A percentile compares a stretch with the other conserved stretches of the same genome.
Evolutionary conservation across 2,113 vertebrate genomes (phyloP).

Genomic region (Romanogobio albipinnatus): DNA sequence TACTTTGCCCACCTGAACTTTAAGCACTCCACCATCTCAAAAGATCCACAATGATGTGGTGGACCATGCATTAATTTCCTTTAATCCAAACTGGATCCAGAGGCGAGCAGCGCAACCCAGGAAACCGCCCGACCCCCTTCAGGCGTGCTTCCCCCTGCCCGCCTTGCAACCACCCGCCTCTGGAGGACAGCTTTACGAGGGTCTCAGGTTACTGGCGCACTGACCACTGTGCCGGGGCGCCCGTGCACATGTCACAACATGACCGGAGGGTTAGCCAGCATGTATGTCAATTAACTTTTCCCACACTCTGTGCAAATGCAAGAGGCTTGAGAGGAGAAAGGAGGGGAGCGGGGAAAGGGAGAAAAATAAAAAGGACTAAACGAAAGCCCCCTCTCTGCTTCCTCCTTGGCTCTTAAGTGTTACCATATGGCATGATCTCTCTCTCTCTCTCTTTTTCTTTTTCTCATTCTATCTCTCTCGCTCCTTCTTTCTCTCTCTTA

Average conservation of each 20-base stretch:
- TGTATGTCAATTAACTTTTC: slow-evolving; percentile 94
- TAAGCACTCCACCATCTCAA: slow-evolving; percentile 41
- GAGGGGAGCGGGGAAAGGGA: slow-evolving; percentile 40
- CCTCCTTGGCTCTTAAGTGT: slow-evolving; percentile 89
- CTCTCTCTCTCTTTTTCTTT: slow-evolving; percentile 61
- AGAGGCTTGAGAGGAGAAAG: slow-evolving; percentile 54
- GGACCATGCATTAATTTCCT: slow-evolving; percentile 71
- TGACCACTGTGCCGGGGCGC: slow-evolving; percentile 74
- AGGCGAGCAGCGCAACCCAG: slow-evolving; percentile 73
- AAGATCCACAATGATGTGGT: slow-evolving; percentile 69
- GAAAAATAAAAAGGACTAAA: slow-evolving; percentile 47
- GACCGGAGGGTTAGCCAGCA: slow-evolving; percentile 84
- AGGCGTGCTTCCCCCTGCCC: slow-evolving; percentile 48
- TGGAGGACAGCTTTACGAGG: slow-evolving; percentile 74
- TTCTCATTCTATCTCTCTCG: slow-evolving; percentile 60
- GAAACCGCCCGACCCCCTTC: slow-evolving; percentile 54
- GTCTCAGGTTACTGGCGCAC: slow-evolving; percentile 74
- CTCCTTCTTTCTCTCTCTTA: slow-evolving; percentile 57
- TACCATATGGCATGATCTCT: slow-evolving; percentile 86
- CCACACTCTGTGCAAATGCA: slow-evolving; percentile 84
- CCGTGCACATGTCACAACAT: slow-evolving; percentile 81
- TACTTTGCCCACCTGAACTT: background rate
- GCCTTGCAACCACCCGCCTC: slow-evolving; percentile 33
- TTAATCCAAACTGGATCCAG: slow-evolving; percentile 70
- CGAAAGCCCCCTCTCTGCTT: slow-evolving; percentile 79